Evolutionary conservation across 2,797 vertebrate species (phyloP).

Genomic region (Babyrousa celebensis): DNA sequence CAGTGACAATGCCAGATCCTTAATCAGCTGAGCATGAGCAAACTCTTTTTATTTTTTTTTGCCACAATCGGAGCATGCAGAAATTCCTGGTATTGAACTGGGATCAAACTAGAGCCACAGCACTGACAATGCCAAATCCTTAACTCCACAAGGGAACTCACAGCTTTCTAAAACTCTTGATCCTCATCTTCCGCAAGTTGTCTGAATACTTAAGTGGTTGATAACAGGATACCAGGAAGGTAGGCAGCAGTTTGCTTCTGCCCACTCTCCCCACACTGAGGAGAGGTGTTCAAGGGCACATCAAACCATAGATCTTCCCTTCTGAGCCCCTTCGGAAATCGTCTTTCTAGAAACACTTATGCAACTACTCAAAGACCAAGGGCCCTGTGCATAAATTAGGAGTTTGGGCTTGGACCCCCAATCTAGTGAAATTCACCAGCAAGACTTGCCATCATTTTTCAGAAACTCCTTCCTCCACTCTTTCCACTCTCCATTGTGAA

Average conservation of each 20-base stretch:
- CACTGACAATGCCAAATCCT: too few species aligned
- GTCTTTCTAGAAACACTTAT: background rate
- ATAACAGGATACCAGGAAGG: fast-evolving
- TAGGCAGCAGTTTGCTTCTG: background rate
- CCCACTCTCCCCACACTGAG: background rate
- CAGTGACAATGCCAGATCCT: too few species aligned
- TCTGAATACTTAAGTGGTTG: fast-evolving
- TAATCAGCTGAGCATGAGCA: too few species aligned
- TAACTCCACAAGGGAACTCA: too few species aligned
- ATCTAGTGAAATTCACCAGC: background rate
- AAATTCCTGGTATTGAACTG: too few species aligned
- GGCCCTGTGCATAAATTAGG: background rate
- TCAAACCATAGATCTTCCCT: background rate
- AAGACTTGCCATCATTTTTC: background rate
- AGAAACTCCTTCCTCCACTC: background rate
- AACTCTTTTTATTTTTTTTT: too few species aligned
- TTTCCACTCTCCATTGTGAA: background rate
- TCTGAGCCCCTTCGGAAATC: background rate
- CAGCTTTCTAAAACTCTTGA: background rate
- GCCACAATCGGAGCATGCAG: too few species aligned
- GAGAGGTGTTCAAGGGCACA: too few species aligned
- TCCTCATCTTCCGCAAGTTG: background rate
- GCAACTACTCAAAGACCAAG: background rate
- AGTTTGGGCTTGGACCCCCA: background rate
- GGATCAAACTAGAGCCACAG: too few species aligned